Base-by-base conservation (phyloP, 2,888 invertebrate species). In the Rotaria magnacalcarata region DNA sequence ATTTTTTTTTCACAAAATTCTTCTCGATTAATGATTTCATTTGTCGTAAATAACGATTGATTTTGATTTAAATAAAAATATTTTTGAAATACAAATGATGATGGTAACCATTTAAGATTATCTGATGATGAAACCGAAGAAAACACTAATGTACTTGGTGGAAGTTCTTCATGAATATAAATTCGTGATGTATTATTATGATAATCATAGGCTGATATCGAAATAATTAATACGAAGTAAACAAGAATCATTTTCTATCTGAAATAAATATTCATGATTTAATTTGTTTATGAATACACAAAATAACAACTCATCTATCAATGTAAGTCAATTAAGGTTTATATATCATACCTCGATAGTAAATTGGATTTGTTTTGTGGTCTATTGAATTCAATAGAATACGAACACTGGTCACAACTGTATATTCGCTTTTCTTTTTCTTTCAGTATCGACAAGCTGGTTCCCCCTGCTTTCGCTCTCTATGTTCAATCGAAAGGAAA, bases 1-100 rank as follows among this genome's bases (percentile, higher is more conserved):
- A 80, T 16, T n/a, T 80, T 47, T 47, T 80, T 43, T n/a, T 80
- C 43, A 80, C 80, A 80, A 47, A 80, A 80, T 80, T 80, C n/a
- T 47, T 80, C 80, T 43, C 80, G 24, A 80, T 80, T 47, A 47
- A 80, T 80, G 0, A 67, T 14, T n/a, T 47, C 24, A 80, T 47
- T 16, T 47, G 80, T 47, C 6, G 80, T 80, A n/a, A 47, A 80
- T 47, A 80, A 47, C 19, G 80, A 80, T n/a, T 43, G 47, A 80
- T 80, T 47, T 27, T 34, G 16, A n/a, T 80, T 24, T 43, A 80
- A 47, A 47, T 47, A 16, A 80, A 80, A 80, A 80, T 80, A 80
- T 19, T 24, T 3, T 80, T 47, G 80, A 80, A n/a, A 80, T 47
- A n/a, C 2, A 80, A 14, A 80, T 0, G 80, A 80, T 47, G 80